A percentile compares a stretch with the other conserved stretches of the same genome.
Conservation (phyloP, 2,113 vertebrate species). For the Elephantulus edwardii region DNA sequence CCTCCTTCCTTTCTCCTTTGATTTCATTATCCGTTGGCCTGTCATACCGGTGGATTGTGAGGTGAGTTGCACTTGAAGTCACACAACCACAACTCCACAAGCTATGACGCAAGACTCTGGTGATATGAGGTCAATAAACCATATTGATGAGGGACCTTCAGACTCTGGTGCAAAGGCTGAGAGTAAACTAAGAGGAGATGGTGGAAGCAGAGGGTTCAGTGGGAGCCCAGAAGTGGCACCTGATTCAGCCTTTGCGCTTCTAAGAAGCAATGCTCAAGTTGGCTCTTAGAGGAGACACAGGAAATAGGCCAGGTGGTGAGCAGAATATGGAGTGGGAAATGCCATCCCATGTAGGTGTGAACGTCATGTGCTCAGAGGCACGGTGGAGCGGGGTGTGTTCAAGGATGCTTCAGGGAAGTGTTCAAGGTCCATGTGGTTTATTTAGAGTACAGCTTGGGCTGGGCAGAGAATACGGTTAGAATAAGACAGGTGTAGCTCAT, state of each 20-base stretch:
- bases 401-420: background rate
- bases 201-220: too few species aligned
- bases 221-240: background rate
- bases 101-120: background rate
- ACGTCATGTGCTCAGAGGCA: too few species aligned
- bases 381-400: background rate
- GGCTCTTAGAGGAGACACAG: background rate
- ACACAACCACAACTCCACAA: background rate
- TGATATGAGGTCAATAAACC: background rate
- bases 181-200: background rate
- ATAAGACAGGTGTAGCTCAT: background rate
- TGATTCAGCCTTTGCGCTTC: background rate
- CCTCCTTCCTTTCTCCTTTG: background rate
- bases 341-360: background rate
- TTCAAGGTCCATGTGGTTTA: too few species aligned
- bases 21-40: background rate
- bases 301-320: background rate
- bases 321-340: too few species aligned
- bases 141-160: background rate
- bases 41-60: background rate
- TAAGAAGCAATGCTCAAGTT: background rate
- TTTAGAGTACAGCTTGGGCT: background rate
- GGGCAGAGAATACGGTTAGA: background rate
- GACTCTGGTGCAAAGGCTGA: background rate
- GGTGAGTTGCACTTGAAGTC: background rate